Conservation (phyloP, 1,140 invertebrate genomes). For the Pogonus chalceus region DNA sequence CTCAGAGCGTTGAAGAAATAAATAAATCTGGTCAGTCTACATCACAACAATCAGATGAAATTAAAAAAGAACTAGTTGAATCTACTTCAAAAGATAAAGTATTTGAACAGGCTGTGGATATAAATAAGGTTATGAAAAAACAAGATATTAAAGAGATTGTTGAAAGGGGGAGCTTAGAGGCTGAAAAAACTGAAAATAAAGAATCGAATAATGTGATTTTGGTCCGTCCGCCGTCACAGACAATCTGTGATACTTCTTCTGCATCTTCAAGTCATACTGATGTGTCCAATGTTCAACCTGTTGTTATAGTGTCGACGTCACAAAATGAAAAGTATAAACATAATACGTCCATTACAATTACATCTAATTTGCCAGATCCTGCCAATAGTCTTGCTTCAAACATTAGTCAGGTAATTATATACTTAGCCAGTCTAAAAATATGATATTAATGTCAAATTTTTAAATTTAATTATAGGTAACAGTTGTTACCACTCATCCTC, state of each 20-base stretch:
- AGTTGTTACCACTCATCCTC: slow-evolving; percentile 69
- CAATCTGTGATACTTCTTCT: background rate
- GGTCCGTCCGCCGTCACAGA: slow-evolving; percentile 7
- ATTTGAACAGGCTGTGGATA: no score
- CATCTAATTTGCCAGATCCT: slow-evolving; percentile 41
- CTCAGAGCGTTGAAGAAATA: no score
- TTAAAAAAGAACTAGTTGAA: no score
- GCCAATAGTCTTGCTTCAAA: slow-evolving; percentile 60
- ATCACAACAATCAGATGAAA: no score
- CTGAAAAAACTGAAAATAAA: slow-evolving; percentile 11
- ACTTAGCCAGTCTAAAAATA: background rate
- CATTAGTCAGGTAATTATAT: slow-evolving; percentile 47
- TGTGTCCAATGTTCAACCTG: background rate
- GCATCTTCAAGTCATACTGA: background rate
- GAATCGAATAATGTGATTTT: slow-evolving; percentile 10
- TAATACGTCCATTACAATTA: slow-evolving; percentile 49
- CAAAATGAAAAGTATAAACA: slow-evolving; percentile 18
- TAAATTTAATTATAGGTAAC: slow-evolving; percentile 41
- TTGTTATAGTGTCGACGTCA: slow-evolving; percentile 17
- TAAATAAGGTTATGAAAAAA: no score
- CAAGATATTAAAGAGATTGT: no score
- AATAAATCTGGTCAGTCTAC: no score
- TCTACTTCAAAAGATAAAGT: no score
- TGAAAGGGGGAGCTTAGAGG: no score
- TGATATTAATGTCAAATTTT: background rate